Evolutionary conservation across 2,888 invertebrate genomes (phyloP), one percentile per base, ranked within the genome.

Genomic region (Brachyopa scutellaris): DNA sequence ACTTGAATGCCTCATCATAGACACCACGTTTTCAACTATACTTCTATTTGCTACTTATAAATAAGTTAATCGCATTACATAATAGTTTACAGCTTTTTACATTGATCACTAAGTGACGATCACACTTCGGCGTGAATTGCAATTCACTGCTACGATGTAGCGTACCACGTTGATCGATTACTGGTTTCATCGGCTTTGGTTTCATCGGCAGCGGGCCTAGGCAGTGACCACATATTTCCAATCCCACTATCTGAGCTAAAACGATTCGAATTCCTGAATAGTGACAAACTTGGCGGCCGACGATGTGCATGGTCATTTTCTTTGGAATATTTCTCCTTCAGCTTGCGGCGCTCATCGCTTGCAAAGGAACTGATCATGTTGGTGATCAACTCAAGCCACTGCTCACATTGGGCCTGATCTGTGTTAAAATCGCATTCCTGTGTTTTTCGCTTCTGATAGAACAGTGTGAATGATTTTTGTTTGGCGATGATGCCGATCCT

Each of bases 161-260:
- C 88, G 85, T 90, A 90, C 90, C 90, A 90, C 6, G 90, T 90
- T n/a, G 89, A 87, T 7, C 88, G 87, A 83, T 88, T 87, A 42
- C 85, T 85, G 6, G 62, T 57, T 2, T 85, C 79, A 29, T 84
- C 82, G 19, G 36, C 19, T 15, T 84, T 86, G n/a, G 26, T 74
- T 0, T 88, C 88, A 33, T 86, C 86, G 0, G 88, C 87, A 3
- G 88, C 87, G 2, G 88, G 85, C 15, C 86, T 88, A 0, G 90
- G 89, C 85, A 89, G 84, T 31, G 87, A 84, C 88, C 88, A 88
- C 17, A 89, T 89, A 69, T 89, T 90, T 3, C 89, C 89, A 29
- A 90, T 89, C 21, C 90, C 90, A 59, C 90, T 90, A 69, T 90
- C 90, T 17, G 88, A 86, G 57, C 90, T 90, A 47, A 90, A 89